phyloP scores from a whole-genome alignment of 2,888 invertebrate species.

The Abrostola triplasia region DNA sequence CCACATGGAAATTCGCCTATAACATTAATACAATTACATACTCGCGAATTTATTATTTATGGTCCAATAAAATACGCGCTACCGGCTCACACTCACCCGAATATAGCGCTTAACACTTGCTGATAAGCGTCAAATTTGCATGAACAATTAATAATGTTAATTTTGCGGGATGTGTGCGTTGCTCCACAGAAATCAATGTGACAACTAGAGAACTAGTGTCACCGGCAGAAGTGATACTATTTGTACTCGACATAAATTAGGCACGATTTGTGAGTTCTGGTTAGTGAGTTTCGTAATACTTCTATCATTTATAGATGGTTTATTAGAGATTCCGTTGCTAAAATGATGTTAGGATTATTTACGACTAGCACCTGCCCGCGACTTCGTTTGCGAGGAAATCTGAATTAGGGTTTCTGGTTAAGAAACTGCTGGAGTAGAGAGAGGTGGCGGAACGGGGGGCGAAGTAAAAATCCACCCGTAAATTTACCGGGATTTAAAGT shows the following conservation, averaged over 20 bases:
- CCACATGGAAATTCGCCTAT: conserved; percentile 26
- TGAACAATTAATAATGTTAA: conserved; percentile 57
- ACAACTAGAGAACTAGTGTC: conserved; percentile 59
- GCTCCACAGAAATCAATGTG: conserved; percentile 58
- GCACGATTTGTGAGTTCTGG: background rate
- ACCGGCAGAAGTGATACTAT: conserved; percentile 47
- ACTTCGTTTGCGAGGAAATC: no score
- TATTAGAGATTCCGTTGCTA: no score
- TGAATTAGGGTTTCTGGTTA: no score
- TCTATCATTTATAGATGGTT: no score
- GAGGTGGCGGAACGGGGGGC: no score
- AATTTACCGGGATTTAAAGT: no score
- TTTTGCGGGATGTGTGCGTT: conserved; percentile 47
- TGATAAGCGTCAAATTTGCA: conserved; percentile 34
- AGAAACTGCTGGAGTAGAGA: no score
- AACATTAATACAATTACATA: conserved; percentile 39
- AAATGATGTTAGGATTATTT: no score
- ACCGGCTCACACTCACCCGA: conserved; percentile 6
- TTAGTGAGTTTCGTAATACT: conserved; percentile 9
- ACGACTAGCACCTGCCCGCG: no score
- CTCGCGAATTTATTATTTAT: conserved; percentile 15
- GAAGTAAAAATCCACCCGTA: no score
- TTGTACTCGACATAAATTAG: conserved; percentile 17
- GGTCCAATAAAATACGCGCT: background rate
- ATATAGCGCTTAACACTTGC: conserved; percentile 10